Conservation (phyloP, 2,888 invertebrate genomes). For the Pseudanteris insignis region DNA sequence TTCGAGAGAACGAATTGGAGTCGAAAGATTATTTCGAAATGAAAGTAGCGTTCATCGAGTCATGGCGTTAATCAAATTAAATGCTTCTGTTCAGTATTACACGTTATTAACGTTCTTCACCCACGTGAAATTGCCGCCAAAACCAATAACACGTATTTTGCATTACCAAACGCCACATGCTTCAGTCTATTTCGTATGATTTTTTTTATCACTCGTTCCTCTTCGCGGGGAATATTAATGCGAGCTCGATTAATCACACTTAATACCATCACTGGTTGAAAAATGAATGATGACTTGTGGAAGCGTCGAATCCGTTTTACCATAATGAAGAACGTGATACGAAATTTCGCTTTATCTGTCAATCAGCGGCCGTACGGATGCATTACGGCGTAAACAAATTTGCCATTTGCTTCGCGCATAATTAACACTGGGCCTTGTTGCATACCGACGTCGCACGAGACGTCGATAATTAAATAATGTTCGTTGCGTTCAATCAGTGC, state of each 20-base stretch:
- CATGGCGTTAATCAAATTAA: conserved; percentile 17
- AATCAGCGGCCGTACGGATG: conserved; percentile 12
- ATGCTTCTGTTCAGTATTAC: conserved; percentile 9
- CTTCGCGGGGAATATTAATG: conserved; percentile 2
- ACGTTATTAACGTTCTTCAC: not conserved
- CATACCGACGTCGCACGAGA: not conserved
- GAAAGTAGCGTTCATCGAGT: too few relatives aligned
- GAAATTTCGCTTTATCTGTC: conserved; percentile 19
- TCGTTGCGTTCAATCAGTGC: not conserved
- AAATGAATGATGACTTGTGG: conserved; percentile 18
- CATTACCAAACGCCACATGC: conserved; percentile 2
- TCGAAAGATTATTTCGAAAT: too few relatives aligned
- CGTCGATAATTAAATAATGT: not conserved
- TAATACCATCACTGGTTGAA: conserved; percentile 16
- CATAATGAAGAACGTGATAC: conserved; percentile 17
- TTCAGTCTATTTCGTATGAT: not conserved
- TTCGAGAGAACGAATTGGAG: too few relatives aligned
- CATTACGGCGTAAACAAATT: conserved; percentile 6
- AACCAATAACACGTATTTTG: conserved; percentile 13
- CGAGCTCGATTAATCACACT: conserved; percentile 12
- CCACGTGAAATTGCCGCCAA: not conserved
- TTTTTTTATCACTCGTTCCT: not conserved
- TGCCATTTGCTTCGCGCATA: conserved; percentile 7
- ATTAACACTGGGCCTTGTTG: conserved; percentile 1
- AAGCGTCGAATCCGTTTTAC: conserved; percentile 9